Percentiles rank a stretch among this genome's conserved stretches.
phyloP scores from a whole-genome alignment of 2,113 vertebrate species.

The Pedionomus torquatus region DNA sequence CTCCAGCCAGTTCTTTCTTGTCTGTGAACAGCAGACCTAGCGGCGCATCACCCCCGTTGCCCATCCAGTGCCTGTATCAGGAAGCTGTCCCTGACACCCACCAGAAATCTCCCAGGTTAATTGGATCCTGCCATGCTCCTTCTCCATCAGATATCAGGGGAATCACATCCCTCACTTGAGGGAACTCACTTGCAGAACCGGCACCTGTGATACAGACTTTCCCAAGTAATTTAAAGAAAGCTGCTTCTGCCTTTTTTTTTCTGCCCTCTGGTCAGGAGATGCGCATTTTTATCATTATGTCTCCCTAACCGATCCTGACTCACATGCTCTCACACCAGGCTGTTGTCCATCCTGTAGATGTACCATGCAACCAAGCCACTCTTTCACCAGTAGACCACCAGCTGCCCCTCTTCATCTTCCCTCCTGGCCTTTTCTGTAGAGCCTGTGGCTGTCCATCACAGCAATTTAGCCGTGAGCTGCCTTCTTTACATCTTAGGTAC shows the following conservation, averaged over 20 bases:
- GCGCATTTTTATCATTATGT: not conserved
- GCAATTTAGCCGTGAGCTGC: not conserved
- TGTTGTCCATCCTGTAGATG: not conserved
- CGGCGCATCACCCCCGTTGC: not conserved
- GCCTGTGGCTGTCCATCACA: not conserved
- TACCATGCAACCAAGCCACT: not conserved
- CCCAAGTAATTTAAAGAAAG: not conserved
- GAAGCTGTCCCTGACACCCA: not conserved
- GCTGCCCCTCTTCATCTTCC: not conserved
- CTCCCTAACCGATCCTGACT: not conserved
- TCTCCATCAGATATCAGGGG: not conserved
- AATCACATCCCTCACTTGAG: not conserved
- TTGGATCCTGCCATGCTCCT: not conserved
- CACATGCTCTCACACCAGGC: not conserved
- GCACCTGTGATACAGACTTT: not conserved
- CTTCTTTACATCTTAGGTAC: not conserved
- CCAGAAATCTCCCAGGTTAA: not conserved
- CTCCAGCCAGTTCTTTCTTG: not conserved
- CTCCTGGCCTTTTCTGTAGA: not conserved
- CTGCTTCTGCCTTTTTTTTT: not conserved
- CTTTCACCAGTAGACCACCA: not conserved
- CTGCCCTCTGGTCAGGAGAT: not conserved
- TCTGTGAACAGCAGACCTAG: not conserved
- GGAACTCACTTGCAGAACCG: not conserved
- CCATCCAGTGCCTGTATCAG: not conserved